Base-by-base conservation (phyloP, 1,140 invertebrate species). In the Drosophila punjabiensis region DNA sequence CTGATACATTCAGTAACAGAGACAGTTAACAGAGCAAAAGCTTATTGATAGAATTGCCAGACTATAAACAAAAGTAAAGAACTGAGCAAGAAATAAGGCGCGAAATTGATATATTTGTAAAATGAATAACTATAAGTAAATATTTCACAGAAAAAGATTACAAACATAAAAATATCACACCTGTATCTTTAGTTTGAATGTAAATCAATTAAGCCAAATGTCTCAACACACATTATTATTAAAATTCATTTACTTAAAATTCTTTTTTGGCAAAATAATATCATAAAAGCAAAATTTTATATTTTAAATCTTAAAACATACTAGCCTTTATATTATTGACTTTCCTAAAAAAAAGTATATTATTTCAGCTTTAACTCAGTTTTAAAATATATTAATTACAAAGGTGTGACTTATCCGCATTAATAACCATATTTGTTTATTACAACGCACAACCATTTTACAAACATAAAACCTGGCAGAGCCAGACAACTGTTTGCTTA, bases 401-500 rank as follows among this genome's bases (percentile, higher is more conserved):
- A 18, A 35, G 35, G n/a, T 13, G 6, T 20, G 6, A 4, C 13
- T 20, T 35, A 37, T 37, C 14, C n/a, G 16, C 4, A 24, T 37
- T 10, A 56, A 20, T 24, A 20, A 39, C 24, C 35, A 39, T 58
- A 37, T 28, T 58, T 58, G 16, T 24, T 4, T 39, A 58, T 58
- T 58, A 58, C 55, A 39, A 56, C 20, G 14, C 13, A 24, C 33
- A 16, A 16, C 14, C 1, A 28, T 24, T 56, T 56, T 24, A 56
- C 20, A 39, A 56, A 24, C 6, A 24, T 1, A 33, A 56, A 24
- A 16, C 53, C 18, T 37, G 16, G 20, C 4, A 14, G 0, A 32
- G 41, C 28, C 10, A 13, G 28, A 18, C 79, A 79, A 28, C 48
- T 82, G 81, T 79, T 83, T 59, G 13, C 20, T 82, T 60, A 82